phyloP scores from a whole-genome alignment of 2,797 vertebrate genomes.

The Benthosema pterotum region DNA sequence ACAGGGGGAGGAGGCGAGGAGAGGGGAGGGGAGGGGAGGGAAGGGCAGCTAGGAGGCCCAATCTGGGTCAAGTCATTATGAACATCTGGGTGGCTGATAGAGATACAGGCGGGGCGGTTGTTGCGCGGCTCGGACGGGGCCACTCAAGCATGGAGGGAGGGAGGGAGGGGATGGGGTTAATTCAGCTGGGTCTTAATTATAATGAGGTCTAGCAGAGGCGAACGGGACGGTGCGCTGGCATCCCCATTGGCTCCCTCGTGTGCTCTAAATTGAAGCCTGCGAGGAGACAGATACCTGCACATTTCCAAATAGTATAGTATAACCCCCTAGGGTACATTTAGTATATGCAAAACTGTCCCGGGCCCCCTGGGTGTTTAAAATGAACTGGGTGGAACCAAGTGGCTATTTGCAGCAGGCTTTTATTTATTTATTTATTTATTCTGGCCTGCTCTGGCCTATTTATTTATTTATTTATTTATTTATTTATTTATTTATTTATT shows the following conservation, averaged over 20 bases:
- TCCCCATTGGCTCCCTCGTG: constrained; percentile 45
- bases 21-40: constrained; percentile 11
- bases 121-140: constrained; percentile 36
- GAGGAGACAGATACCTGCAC: constrained; percentile 27
- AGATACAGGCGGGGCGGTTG: constrained; percentile 37
- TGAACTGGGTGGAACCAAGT: too few species aligned
- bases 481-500: too few species aligned
- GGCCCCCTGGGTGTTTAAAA: too few species aligned
- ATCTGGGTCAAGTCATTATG: constrained; percentile 77
- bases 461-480: too few species aligned
- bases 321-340: too few species aligned
- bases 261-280: constrained; percentile 50
- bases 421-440: too few species aligned
- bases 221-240: constrained; percentile 46
- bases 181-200: constrained; percentile 74
- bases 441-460: too few species aligned
- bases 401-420: too few species aligned
- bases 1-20: constrained; percentile 9
- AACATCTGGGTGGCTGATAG: constrained; percentile 67
- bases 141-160: constrained; percentile 24
- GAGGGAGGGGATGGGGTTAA: constrained; percentile 55
- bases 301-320: too few species aligned
- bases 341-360: too few species aligned
- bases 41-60: constrained; percentile 67
- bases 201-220: constrained; percentile 56